phyloP scores from a whole-genome alignment of 2,113 vertebrate species.

The Pleuronectes platessa region DNA sequence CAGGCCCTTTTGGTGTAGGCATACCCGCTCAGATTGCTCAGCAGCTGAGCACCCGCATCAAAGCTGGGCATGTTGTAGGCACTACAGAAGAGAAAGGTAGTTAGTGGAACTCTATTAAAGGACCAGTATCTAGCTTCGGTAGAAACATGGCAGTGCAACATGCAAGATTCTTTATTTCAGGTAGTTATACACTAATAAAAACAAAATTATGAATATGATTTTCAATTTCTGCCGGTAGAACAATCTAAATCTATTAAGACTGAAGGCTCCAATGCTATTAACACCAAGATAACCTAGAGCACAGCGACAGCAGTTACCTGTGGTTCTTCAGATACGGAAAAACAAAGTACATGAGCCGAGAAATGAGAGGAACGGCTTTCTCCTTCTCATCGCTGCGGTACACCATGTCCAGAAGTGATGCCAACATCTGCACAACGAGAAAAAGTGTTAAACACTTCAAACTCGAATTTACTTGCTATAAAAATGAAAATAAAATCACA shows the following conservation, averaged over 20 bases:
- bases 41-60: constrained; percentile 90
- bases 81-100: constrained; percentile 70
- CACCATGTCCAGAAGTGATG: constrained; percentile 95
- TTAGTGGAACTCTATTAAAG: constrained; percentile 1
- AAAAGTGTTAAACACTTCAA: background rate
- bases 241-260: no score
- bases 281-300: no score
- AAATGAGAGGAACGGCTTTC: constrained; percentile 93
- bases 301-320: constrained; percentile 79
- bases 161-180: no score
- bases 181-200: no score
- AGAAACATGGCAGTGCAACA: background rate
- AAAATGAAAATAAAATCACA: background rate
- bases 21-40: constrained; percentile 95
- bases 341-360: constrained; percentile 94
- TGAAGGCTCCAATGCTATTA: no score
- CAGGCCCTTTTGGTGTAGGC: constrained; percentile 96
- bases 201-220: no score
- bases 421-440: constrained; percentile 85
- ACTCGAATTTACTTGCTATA: constrained; percentile 15
- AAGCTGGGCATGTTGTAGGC: constrained; percentile 96
- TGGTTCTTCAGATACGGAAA: constrained; percentile 97
- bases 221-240: no score
- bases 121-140: background rate
- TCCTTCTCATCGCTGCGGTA: constrained; percentile 98